Base-by-base conservation (phyloP, 1,140 invertebrate species). In the Nylanderia fulva region DNA sequence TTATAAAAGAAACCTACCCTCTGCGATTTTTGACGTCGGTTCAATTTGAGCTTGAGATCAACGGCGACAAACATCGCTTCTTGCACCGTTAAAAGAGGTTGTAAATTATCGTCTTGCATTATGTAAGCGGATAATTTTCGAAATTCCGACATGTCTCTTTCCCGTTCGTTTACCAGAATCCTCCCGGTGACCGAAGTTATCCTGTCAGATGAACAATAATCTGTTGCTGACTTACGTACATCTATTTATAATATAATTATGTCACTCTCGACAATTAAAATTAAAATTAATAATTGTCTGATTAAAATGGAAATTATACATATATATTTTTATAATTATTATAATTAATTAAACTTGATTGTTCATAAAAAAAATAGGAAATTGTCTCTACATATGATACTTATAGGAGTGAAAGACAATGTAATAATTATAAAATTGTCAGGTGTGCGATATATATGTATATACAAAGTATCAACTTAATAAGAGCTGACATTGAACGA, bases 51-150 rank as follows among this genome's bases (percentile, higher is more conserved):
- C 94, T 99, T 99, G 0, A 99, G 95, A 92, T 99, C 97, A 0
- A 98, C 98, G 2, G 98, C 98, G 71, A 98, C 96, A 82, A 96
- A 95, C 96, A 99, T 98, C 3, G 98, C 97, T 94, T 99, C 98
- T 42, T 96, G 95, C 0, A 99, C 98, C 0, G 97, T 98, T 1
- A 99, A 95, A 88, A 98, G 95, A 0, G 97, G 96, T 80, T 98
- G 97, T 7, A 99, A 95, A 88, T 97, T 96, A 90, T 99, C 98
- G 89, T 99, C 97, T 93, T 99, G 98, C 94, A 98, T 98, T 82
- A 99, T 99, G 92, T 99, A 99, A 77, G 98, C 98, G 0, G 98
- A 98, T 87, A 97, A 96, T 91, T 97, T 96, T 48, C 98, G 96
- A 92, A 99, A 99, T 82, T 96, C 96, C 60, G 97, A 95, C 36